These are phyloP conservation scores for Chroicocephalus ridibundus DNA, from an alignment of 2,113 vertebrate species.

Conservation along the genomic window DNA sequence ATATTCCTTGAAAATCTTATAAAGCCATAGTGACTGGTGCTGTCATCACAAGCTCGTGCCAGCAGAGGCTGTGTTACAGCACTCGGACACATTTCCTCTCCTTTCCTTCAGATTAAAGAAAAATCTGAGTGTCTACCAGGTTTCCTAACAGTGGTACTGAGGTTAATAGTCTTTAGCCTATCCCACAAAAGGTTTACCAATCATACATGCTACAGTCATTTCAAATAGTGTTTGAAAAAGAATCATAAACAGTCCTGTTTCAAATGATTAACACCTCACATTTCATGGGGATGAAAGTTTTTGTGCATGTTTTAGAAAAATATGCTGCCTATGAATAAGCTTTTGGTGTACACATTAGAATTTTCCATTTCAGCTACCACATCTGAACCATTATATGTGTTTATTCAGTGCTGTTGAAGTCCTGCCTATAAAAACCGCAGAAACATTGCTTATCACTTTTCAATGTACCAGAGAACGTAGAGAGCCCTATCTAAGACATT, in stretches of 20 bases:
- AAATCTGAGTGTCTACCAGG: background rate
- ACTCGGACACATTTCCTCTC: background rate
- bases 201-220: background rate
- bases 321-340: background rate
- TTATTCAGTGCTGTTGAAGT: background rate
- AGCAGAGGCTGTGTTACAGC: background rate
- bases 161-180: background rate
- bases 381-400: background rate
- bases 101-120: background rate
- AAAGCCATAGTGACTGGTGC: background rate
- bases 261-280: background rate
- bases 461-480: background rate
- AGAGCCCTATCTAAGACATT: background rate
- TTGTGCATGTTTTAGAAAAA: background rate
- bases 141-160: background rate
- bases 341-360: background rate
- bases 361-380: slow-evolving; percentile 18
- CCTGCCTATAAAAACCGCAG: background rate
- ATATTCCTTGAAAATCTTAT: background rate
- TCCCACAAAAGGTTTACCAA: background rate
- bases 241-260: background rate
- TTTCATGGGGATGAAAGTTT: background rate
- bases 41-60: background rate
- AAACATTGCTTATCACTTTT: background rate
- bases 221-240: background rate